Percentiles rank a stretch among this genome's conserved stretches.
Conservation (phyloP, 2,888 invertebrate genomes). For the Eudemis profundana region DNA sequence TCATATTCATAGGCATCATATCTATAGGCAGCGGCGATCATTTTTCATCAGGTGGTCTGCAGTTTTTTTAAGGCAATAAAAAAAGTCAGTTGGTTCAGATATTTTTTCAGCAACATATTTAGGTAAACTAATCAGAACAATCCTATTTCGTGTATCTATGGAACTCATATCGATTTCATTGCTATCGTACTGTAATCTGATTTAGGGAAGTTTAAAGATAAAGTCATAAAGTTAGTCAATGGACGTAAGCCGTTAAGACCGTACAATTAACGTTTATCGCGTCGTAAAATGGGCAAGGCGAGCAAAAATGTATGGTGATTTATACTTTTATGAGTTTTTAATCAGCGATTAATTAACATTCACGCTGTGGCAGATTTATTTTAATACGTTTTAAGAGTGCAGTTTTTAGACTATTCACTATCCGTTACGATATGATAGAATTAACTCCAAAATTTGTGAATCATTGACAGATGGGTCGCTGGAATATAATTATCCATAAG, state of each 20-base stretch:
- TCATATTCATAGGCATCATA: too few species aligned
- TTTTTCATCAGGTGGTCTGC: too few species aligned
- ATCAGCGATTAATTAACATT: conserved; percentile 4
- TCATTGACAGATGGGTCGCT: too few species aligned
- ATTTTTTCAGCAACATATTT: too few species aligned
- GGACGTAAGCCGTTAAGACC: conserved; percentile 16
- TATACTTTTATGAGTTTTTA: conserved; percentile 6
- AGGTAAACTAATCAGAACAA: neutral
- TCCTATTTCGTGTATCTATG: neutral
- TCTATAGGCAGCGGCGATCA: too few species aligned
- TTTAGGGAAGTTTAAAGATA: conserved; percentile 27
- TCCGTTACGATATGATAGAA: neutral
- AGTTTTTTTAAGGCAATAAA: too few species aligned
- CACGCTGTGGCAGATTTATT: neutral
- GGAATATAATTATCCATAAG: neutral
- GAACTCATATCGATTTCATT: conserved; percentile 3
- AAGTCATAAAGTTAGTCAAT: conserved; percentile 13
- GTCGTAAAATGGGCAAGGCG: conserved; percentile 29
- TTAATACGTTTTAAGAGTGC: conserved; percentile 1
- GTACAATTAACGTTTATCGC: conserved; percentile 25
- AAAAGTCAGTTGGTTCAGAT: too few species aligned
- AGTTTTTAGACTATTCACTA: neutral
- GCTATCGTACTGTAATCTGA: conserved; percentile 23
- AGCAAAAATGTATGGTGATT: conserved; percentile 28
- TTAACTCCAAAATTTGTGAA: neutral